These are phyloP conservation scores for Proterorhinus semilunaris DNA, from an alignment of 2,113 vertebrate species.

Conservation along the genomic window DNA sequence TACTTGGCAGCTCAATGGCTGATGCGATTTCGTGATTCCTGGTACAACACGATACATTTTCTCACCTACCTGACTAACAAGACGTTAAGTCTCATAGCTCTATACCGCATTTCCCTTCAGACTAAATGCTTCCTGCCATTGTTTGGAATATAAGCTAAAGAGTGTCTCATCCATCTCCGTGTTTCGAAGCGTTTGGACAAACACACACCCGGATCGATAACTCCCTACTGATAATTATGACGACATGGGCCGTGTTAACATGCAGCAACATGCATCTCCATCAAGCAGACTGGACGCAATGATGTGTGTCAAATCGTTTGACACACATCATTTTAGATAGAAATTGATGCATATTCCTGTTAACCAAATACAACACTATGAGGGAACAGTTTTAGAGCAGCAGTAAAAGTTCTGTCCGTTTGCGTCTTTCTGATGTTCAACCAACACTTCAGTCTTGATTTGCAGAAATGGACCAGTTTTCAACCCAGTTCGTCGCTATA, in stretches of 20 bases:
- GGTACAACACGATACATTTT: slow-evolving; percentile 69
- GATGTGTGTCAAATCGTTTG: slow-evolving; percentile 20
- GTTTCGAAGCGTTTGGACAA: slow-evolving; percentile 13
- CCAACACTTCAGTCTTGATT: slow-evolving; percentile 33
- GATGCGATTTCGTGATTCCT: slow-evolving; percentile 63
- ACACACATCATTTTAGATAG: slow-evolving; percentile 42
- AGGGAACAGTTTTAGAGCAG: slow-evolving; percentile 36
- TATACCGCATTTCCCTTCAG: slow-evolving; percentile 11
- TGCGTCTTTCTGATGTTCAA: slow-evolving; percentile 13
- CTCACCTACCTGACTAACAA: slow-evolving; percentile 44
- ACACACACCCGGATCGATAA: background rate
- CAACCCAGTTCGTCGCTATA: slow-evolving; percentile 63
- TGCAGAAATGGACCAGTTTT: slow-evolving; percentile 58
- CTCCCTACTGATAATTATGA: slow-evolving; percentile 15
- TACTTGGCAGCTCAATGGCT: slow-evolving; percentile 63
- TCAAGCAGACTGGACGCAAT: slow-evolving; percentile 21
- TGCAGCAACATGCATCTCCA: slow-evolving; percentile 12
- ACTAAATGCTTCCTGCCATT: slow-evolving; percentile 11
- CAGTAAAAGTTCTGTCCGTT: slow-evolving; percentile 45
- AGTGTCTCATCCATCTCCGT: background rate
- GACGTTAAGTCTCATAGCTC: slow-evolving; percentile 37
- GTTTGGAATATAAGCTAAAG: background rate
- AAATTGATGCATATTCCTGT: slow-evolving; percentile 24
- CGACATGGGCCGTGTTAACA: slow-evolving; percentile 8
- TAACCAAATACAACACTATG: slow-evolving; percentile 13